Percentiles rank a stretch among this genome's conserved stretches.
Evolutionary conservation across 2,113 vertebrate genomes (phyloP).

Genomic region (Chaetorhynchus papuensis): DNA sequence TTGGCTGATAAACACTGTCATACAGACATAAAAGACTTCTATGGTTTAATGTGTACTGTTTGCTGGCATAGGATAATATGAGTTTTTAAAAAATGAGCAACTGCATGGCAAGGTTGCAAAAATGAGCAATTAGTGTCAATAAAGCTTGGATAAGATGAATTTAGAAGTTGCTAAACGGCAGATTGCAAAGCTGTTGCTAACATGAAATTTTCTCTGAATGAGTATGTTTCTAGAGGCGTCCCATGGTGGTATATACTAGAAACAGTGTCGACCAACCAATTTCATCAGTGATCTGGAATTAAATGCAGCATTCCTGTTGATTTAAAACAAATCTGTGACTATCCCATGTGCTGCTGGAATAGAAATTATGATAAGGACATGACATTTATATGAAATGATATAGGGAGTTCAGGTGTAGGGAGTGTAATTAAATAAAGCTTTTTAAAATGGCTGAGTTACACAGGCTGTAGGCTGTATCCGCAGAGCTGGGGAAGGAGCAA

Average conservation of each 20-base stretch:
- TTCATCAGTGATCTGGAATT: neutral
- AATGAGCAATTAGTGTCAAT: slow-evolving; percentile 49
- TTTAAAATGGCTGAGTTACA: neutral
- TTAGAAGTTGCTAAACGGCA: slow-evolving; percentile 40
- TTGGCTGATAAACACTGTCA: neutral
- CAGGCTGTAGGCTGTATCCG: neutral
- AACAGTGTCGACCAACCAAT: neutral
- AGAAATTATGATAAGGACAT: neutral
- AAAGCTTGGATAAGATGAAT: slow-evolving; percentile 32
- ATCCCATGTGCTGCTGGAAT: neutral
- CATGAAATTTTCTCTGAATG: neutral
- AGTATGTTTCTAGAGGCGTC: neutral
- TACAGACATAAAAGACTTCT: neutral
- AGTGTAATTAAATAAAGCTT: neutral
- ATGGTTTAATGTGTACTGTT: neutral
- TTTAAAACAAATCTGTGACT: neutral
- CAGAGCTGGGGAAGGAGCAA: neutral
- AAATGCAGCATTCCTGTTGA: neutral
- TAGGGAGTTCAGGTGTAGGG: neutral
- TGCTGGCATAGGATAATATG: neutral
- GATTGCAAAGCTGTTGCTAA: slow-evolving; percentile 41
- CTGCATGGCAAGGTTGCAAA: slow-evolving; percentile 32
- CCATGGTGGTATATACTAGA: neutral
- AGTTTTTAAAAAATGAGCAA: slow-evolving; percentile 2
- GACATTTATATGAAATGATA: neutral